Conservation (phyloP, 2,797 vertebrate species). For the Epinephelus awoara region DNA sequence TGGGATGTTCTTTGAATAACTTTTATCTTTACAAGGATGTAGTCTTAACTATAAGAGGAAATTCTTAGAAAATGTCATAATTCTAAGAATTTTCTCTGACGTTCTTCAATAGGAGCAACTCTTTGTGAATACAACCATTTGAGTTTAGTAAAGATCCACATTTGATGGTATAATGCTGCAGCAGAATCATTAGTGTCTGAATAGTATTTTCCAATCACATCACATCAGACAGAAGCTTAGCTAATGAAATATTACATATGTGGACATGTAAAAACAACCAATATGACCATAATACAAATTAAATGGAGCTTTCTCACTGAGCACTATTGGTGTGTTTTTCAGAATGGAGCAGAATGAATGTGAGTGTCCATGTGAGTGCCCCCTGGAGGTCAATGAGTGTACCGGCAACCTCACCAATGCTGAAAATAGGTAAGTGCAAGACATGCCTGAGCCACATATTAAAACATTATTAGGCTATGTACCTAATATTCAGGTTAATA, state of each 20-base stretch:
- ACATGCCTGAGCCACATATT: background rate
- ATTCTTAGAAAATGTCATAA: too few species aligned
- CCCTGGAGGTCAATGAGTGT: slow-evolving; percentile 98
- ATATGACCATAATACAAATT: background rate
- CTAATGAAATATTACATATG: background rate
- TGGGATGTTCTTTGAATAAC: too few species aligned
- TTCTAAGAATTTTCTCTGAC: too few species aligned
- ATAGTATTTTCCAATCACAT: background rate
- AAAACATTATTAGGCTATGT: background rate
- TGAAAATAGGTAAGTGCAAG: slow-evolving; percentile 91
- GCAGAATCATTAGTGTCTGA: background rate
- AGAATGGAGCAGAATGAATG: slow-evolving; percentile 99
- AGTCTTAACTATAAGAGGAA: too few species aligned
- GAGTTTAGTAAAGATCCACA: background rate
- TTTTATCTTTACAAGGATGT: too few species aligned
- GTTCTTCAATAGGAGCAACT: too few species aligned
- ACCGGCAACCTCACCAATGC: slow-evolving; percentile 98
- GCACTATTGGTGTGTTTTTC: slow-evolving; percentile 36
- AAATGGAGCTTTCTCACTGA: slow-evolving; percentile 1
- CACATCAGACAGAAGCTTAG: background rate
- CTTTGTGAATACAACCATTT: too few species aligned
- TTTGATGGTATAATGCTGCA: background rate
- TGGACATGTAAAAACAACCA: background rate
- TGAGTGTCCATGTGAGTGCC: slow-evolving; percentile 98
- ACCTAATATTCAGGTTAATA: background rate